Conservation (phyloP, 2,113 vertebrate genomes). For the Tichodroma muraria region DNA sequence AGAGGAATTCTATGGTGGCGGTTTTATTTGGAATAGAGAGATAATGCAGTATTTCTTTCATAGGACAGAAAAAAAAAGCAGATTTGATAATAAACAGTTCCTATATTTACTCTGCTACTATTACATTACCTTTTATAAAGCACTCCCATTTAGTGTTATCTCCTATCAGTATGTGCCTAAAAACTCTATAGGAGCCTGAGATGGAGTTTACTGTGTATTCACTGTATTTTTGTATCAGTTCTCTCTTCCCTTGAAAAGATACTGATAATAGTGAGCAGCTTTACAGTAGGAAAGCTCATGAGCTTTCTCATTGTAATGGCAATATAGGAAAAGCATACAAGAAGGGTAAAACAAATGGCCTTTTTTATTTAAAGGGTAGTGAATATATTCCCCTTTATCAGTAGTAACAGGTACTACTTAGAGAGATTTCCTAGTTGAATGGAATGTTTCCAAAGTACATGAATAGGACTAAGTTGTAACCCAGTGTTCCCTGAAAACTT, state of each 20-base stretch:
- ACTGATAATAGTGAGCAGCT: neutral
- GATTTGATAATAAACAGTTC: neutral
- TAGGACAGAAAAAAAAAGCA: neutral
- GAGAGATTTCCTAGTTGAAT: neutral
- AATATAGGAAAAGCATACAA: neutral
- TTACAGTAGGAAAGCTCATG: neutral
- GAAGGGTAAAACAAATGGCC: neutral
- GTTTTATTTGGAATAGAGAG: neutral
- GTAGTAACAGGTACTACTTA: neutral
- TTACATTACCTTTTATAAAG: neutral
- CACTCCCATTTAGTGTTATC: neutral
- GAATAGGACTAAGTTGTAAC: neutral
- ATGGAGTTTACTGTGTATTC: neutral
- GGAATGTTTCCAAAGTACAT: neutral
- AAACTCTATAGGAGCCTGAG: neutral
- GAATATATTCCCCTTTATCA: neutral
- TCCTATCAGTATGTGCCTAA: neutral
- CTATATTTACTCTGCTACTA: neutral
- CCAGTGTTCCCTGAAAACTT: neutral
- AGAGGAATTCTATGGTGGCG: neutral
- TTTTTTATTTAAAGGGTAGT: neutral
- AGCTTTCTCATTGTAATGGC: neutral
- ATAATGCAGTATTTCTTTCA: neutral
- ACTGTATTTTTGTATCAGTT: neutral
- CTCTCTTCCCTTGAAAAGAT: neutral